Evolutionary conservation across 1,140 invertebrate genomes (phyloP).

Genomic region (Octopus bimaculoides): DNA sequence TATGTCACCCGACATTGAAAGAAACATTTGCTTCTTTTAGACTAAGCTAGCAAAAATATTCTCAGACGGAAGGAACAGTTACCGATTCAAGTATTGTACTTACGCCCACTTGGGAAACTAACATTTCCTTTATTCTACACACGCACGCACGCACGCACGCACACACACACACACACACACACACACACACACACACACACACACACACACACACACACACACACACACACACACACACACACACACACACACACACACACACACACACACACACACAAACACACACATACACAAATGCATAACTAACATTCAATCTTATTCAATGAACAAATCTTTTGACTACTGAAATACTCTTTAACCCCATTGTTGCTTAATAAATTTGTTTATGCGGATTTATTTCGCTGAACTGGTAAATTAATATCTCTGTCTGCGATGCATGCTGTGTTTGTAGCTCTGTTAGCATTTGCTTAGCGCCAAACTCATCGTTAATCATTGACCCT

Average conservation of each 20-base stretch:
- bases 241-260: constrained; percentile 2
- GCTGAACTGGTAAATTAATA: too few species aligned
- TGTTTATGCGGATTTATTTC: too few species aligned
- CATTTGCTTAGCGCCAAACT: too few species aligned
- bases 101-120: background rate
- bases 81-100: background rate
- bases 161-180: background rate
- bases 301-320: too few species aligned
- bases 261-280: background rate
- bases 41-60: background rate
- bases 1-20: background rate
- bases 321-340: too few species aligned
- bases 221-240: background rate
- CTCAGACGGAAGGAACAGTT: background rate
- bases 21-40: background rate
- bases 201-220: constrained; percentile 2
- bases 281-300: too few species aligned
- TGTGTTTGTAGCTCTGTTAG: too few species aligned
- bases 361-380: too few species aligned
- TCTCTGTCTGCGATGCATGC: too few species aligned
- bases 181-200: background rate
- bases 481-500: too few species aligned
- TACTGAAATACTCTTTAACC: too few species aligned
- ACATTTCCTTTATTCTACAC: background rate
- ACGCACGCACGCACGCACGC: background rate